Evolutionary conservation across 2,113 vertebrate species (phyloP), one percentile per base, ranked within the genome.

Genomic region (Prionailurus viverrinus): DNA sequence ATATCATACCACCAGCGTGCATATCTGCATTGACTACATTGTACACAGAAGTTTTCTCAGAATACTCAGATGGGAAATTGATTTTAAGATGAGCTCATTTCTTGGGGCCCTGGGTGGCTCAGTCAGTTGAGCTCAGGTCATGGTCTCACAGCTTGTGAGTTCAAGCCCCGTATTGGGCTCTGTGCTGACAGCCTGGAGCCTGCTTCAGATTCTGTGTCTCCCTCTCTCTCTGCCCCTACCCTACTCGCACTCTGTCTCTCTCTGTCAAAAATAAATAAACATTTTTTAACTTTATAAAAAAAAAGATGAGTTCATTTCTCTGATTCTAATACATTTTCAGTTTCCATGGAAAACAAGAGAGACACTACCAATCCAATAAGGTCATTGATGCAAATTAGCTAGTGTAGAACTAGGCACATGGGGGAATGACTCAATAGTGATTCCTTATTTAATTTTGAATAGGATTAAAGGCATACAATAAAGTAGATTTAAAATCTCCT

Each of bases 261-360:
- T 58, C 55, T 58, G 21, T 25, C 58, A 21, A 9, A 25, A 61
- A 23, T 61, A 61, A 61, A 23, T 61, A 61, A 61, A 61, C 58
- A 61, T 61, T 9, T 61, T 45, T 45, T 45, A 61, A 23, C 58
- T 61, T 61, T 61, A 61, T 61, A 61, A 61, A 61, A 61, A 55
- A 55, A 61, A 93, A 93, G 73, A 91, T 95, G 33, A 68, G 4
- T 93, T 81, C 63, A 65, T 63, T 74, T 76, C 1, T 12, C 71
- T 68, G 18, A 86, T 73, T 86, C 45, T 53, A 74, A 74, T 74
- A 80, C 27, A 74, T 55, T 66, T 79, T 93, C 66, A 84, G 36
- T 93, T 80, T 89, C 79, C 51, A 19, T 95, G 33, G 51, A 65
- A 92, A 84, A 85, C 65, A 41, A 94, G 74, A 87, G 25, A 74